A percentile compares a stretch with the other conserved stretches of the same genome.
These are phyloP conservation scores for Plagiodera versicolora DNA, from an alignment of 2,888 invertebrate genomes.

Conservation along the genomic window DNA sequence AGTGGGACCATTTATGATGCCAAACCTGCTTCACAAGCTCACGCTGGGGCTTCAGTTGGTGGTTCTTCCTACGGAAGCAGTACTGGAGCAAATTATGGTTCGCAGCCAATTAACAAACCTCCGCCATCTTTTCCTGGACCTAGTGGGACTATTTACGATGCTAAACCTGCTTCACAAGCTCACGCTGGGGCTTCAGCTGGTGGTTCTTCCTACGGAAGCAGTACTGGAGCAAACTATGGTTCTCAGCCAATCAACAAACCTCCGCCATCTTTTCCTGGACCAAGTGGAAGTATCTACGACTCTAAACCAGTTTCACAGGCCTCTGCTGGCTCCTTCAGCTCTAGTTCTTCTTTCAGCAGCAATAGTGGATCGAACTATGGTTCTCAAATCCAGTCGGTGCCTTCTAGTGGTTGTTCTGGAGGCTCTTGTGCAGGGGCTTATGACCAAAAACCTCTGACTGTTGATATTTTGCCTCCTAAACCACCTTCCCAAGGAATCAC, in stretches of 20 bases:
- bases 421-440: not conserved
- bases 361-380: not conserved
- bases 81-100: too few relatives aligned
- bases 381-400: too few relatives aligned
- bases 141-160: conserved; percentile 37
- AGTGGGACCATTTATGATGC: conserved; percentile 20
- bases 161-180: conserved; percentile 25
- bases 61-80: too few relatives aligned
- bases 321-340: not conserved
- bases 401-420: not conserved
- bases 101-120: not conserved
- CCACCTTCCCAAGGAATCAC: not conserved
- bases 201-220: not conserved
- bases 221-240: not conserved
- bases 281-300: conserved; percentile 30
- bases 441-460: not conserved
- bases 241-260: not conserved
- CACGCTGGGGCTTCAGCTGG: not conserved
- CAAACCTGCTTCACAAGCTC: conserved; percentile 25
- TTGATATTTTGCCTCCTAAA: not conserved
- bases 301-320: conserved; percentile 30
- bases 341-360: not conserved
- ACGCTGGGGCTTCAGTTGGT: too few relatives aligned
- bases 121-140: conserved; percentile 36
- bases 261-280: conserved; percentile 24